Evolutionary conservation across 2,113 vertebrate species (phyloP), one percentile per base, ranked within the genome.

Genomic region (Myotis brandtii): DNA sequence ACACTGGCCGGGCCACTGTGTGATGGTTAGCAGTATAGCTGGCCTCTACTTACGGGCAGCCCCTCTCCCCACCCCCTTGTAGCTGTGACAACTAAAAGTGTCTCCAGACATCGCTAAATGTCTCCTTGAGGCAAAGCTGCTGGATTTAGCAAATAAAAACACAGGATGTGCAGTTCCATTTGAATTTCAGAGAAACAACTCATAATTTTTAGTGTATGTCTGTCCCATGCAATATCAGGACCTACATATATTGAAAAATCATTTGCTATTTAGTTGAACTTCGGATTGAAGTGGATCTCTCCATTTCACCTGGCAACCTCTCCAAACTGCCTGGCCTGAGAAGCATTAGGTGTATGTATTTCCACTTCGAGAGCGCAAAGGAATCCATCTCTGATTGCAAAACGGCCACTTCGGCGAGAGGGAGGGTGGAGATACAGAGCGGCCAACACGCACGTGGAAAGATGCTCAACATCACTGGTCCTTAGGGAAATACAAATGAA

Each of bases 181-280:
- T 54, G 30, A 67, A 83, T 75, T 67, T 76, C 79, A 46, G 27
- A 34, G 56, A 34, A 67, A 67, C 21, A 92, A 59, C 9, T 32
- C 81, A 48, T 32, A 32, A 48, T 25, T 34, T 77, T 64, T 40
- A 69, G 23, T 64, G 3, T 59, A 34, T 32, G 2, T 56, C 32
- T 82, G n/a, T 86, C 46, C 16, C n/a, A 46, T n/a, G 27, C 30
- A 80, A 46, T 59, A 13, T 27, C 64, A 59, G 79, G 17, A 75
- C 12, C 52, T 64, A 48, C 1, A 12, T 37, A 66, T 7, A 66
- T 30, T n/a, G 67, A 40, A 81, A 69, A 70, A 54, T 27, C 6
- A 93, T 82, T 86, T 93, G 62, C 18, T 50, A 69, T 54, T 70
- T 76, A 62, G 82, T 94, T 37, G n/a, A 80, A 93, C 91, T 94